phyloP scores from a whole-genome alignment of 2,888 invertebrate genomes.

The Euphydryas editha region DNA sequence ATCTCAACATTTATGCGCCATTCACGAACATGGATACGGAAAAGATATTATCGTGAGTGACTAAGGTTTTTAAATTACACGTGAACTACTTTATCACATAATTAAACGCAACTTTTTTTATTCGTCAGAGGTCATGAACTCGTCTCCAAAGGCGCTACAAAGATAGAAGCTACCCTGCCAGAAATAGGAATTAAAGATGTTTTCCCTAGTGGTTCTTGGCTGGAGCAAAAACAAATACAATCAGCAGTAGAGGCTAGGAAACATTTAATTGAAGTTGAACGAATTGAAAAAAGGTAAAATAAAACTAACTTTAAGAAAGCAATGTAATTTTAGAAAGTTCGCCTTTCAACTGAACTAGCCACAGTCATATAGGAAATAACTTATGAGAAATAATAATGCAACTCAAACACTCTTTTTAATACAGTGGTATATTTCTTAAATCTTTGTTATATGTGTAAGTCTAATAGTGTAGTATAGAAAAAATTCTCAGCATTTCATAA shows the following conservation, averaged over 20 bases:
- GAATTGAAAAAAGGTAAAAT: conserved; percentile 81
- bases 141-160: conserved; percentile 70
- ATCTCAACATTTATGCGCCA: background rate
- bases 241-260: conserved; percentile 80
- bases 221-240: conserved; percentile 84
- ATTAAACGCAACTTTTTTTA: background rate
- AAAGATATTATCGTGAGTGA: conserved; percentile 8
- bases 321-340: too few species aligned
- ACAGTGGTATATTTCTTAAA: too few species aligned
- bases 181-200: conserved; percentile 81
- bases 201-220: conserved; percentile 81
- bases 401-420: too few species aligned
- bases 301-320: background rate
- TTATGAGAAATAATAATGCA: too few species aligned
- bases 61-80: background rate
- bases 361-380: too few species aligned
- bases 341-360: too few species aligned
- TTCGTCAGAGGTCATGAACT: conserved; percentile 67
- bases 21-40: background rate
- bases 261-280: conserved; percentile 78
- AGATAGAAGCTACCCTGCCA: conserved; percentile 73
- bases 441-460: too few species aligned
- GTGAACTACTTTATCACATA: background rate
- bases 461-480: too few species aligned
- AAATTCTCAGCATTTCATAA: too few species aligned